Evolutionary conservation across 2,113 vertebrate species (phyloP), one percentile per base, ranked within the genome.

Genomic region (Dasypus novemcinctus): DNA sequence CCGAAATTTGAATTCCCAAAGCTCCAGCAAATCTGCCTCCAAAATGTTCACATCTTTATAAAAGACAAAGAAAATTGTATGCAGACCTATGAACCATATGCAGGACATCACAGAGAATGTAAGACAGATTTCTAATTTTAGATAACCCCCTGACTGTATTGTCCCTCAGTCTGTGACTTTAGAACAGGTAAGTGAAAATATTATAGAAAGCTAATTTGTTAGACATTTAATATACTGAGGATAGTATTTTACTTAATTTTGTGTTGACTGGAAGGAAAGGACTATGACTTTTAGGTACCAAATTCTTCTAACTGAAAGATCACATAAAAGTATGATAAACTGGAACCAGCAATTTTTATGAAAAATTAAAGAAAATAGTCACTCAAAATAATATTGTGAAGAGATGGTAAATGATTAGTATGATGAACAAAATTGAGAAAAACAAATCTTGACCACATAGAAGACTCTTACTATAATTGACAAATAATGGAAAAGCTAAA

Each of bases 1-100:
- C 21, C 93, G 94, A 82, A 88, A 75, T 82, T 91, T 96, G 57
- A 25, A 95, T 69, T 97, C 92, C 94, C 94, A 91, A 69, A 68
- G 43, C 83, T 78, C 36, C 14, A 85, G 17, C 7, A 91, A 41
- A 43, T 33, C 20, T 61, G 13, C 17, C n/a, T 49, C 27, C 29
- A 69, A 82, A 92, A 46, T 69, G 23, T n/a, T 52, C 43, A 92
- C 3, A 66, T 87, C 21, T 94, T 91, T 59, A 95, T 38, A 81
- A 96, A 96, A 86, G 54, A 82, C 43, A 27, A 4, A 84, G 64
- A 93, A 68, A 79, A 63, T 13, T 29, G 3, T 46, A 52, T 46
- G 21, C 20, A 41, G 27, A 94, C 82, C n/a, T 5, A 10, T 8
- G 27, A 93, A 86, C n/a, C 7, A 10, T 8, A 87, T 52, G 20